Evolutionary conservation across 2,797 vertebrate species (phyloP).

Genomic region (Mycteria americana): DNA sequence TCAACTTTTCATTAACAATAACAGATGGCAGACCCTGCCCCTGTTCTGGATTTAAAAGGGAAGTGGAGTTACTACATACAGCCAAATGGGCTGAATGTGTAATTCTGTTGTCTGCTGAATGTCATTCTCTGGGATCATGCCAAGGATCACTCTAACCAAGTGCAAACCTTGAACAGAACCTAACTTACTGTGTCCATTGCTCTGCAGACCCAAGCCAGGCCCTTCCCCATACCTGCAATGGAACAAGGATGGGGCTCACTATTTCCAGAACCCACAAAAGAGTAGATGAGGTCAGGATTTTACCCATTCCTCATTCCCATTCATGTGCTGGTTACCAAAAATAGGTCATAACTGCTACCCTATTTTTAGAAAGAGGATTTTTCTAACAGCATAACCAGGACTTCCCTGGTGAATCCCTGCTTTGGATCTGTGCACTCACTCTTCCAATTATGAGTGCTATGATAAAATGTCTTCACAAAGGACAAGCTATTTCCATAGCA

Average conservation of each 20-base stretch:
- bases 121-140: neutral
- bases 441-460: neutral
- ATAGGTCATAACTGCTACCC: neutral
- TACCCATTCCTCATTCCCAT: neutral
- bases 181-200: neutral
- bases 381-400: neutral
- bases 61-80: neutral
- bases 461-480: conserved; percentile 9
- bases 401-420: neutral
- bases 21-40: neutral
- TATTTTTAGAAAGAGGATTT: neutral
- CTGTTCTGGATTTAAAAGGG: neutral
- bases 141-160: neutral
- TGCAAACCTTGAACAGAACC: neutral
- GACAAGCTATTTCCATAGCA: neutral
- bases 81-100: neutral
- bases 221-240: neutral
- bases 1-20: neutral
- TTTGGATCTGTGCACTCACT: neutral
- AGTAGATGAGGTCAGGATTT: neutral
- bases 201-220: neutral
- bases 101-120: neutral
- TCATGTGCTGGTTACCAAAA: neutral
- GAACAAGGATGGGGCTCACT: neutral
- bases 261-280: neutral